Evolutionary conservation across 2,113 vertebrate species (phyloP).

Genomic region (Nibea coibor): DNA sequence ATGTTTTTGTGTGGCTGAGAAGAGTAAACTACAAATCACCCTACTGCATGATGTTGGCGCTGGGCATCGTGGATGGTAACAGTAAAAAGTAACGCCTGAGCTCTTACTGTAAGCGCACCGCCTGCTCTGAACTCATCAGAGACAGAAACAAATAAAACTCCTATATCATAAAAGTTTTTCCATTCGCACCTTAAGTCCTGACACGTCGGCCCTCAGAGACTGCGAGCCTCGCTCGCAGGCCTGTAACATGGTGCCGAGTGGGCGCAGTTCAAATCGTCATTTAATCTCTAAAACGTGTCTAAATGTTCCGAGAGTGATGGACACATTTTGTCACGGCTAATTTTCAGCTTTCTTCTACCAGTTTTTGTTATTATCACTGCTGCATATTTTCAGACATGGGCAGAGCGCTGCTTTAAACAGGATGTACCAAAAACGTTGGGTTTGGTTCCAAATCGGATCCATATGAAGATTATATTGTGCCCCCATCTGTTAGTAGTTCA

Average conservation of each 20-base stretch:
- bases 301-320: slow-evolving; percentile 8
- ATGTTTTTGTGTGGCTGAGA: neutral
- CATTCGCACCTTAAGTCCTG: neutral
- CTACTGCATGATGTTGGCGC: neutral
- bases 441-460: slow-evolving; percentile 79
- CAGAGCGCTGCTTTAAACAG: slow-evolving; percentile 71
- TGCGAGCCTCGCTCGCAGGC: neutral
- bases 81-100: neutral
- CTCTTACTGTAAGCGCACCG: neutral
- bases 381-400: slow-evolving; percentile 61
- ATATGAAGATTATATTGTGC: slow-evolving; percentile 81
- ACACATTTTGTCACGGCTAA: slow-evolving; percentile 49
- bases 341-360: slow-evolving; percentile 40
- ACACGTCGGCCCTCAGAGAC: neutral
- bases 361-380: slow-evolving; percentile 52
- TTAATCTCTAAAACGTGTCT: slow-evolving; percentile 27
- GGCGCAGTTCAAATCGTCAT: slow-evolving; percentile 1
- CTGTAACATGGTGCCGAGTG: neutral
- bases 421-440: slow-evolving; percentile 67
- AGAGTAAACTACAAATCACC: neutral
- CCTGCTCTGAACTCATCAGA: neutral
- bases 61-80: neutral
- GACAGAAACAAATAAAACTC: slow-evolving; percentile 11
- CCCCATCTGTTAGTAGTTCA: slow-evolving; percentile 80
- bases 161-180: neutral